Conservation (phyloP, 2,888 invertebrate genomes). For the Marasmarcha lunaedactyla region DNA sequence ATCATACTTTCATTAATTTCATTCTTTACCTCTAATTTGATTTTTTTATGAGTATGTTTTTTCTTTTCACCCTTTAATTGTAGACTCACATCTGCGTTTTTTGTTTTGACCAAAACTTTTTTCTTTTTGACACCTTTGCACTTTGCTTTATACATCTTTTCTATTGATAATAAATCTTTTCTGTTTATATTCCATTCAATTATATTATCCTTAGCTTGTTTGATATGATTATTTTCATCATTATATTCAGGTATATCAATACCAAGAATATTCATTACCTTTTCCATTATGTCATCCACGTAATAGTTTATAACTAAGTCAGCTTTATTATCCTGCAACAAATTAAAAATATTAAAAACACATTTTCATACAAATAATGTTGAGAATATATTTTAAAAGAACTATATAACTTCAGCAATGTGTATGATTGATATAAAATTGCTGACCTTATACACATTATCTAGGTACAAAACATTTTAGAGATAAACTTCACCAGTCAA, state of each 20-base stretch:
- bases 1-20: no score
- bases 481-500: no score
- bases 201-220: constrained; percentile 45
- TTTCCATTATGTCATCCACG: constrained; percentile 85
- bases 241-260: constrained; percentile 81
- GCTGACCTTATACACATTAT: no score
- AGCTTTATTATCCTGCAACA: constrained; percentile 90
- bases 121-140: constrained; percentile 61
- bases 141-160: constrained; percentile 66
- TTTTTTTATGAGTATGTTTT: not conserved
- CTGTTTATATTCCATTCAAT: constrained; percentile 81
- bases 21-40: constrained; percentile 10
- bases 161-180: constrained; percentile 70
- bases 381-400: no score
- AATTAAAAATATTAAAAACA: no score
- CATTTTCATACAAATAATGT: constrained; percentile 1
- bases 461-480: no score
- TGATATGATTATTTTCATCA: constrained; percentile 75
- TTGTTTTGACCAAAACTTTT: constrained; percentile 40
- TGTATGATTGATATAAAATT: no score
- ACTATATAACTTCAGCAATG: no score
- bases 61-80: no score
- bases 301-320: constrained; percentile 90
- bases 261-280: constrained; percentile 79
- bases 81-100: no score